Percentiles rank a stretch among this genome's conserved stretches.
Conservation (phyloP, 2,888 invertebrate genomes). For the Heliconius erato region DNA sequence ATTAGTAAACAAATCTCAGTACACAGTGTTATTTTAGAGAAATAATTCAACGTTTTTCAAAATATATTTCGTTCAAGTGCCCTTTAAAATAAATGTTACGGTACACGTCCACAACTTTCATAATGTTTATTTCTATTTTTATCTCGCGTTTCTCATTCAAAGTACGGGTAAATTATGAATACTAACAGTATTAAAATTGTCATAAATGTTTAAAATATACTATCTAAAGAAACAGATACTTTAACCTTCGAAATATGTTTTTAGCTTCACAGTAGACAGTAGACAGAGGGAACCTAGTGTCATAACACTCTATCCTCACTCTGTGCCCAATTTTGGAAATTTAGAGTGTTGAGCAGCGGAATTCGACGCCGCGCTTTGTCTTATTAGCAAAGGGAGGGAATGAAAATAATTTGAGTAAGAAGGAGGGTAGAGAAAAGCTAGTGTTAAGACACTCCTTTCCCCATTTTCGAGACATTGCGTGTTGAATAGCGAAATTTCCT, state of each 20-base stretch:
- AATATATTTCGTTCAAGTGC: neutral
- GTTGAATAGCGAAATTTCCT: too few species aligned
- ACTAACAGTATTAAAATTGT: conserved; percentile 1
- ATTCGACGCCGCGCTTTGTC: neutral
- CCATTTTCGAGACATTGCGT: too few species aligned
- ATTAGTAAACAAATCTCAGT: neutral
- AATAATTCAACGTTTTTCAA: conserved; percentile 3
- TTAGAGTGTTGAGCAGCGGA: neutral
- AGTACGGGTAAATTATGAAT: conserved; percentile 7
- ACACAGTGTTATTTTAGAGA: neutral
- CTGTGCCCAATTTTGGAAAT: neutral
- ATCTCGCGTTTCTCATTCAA: neutral
- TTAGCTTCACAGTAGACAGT: neutral
- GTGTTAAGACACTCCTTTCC: too few species aligned
- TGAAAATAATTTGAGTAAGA: neutral
- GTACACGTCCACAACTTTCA: neutral
- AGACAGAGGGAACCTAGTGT: neutral
- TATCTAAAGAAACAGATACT: neutral
- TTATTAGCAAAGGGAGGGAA: neutral
- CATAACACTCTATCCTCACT: neutral
- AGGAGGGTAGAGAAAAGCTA: too few species aligned
- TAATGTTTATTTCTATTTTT: neutral
- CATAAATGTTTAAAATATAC: neutral
- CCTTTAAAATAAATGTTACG: neutral
- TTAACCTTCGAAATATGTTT: neutral